Evolutionary conservation across 1,140 invertebrate species (phyloP).

Genomic region (Drosophila kikkawai): DNA sequence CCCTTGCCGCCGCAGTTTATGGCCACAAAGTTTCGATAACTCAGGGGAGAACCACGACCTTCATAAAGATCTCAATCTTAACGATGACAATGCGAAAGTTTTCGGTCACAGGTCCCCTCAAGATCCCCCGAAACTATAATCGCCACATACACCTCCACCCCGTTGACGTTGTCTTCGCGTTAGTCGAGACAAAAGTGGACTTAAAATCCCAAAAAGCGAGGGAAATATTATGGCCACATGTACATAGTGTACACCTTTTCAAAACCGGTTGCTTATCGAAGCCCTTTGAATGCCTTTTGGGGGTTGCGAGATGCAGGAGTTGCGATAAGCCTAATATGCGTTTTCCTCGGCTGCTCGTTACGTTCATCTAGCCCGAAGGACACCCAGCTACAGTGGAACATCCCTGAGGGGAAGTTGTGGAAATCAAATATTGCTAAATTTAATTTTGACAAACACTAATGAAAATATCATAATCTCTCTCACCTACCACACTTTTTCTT

Average conservation of each 20-base stretch:
- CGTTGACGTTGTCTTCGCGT: slow-evolving; percentile 66
- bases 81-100: slow-evolving; percentile 82
- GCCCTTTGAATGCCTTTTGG: slow-evolving; percentile 62
- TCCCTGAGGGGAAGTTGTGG: neutral
- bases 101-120: slow-evolving; percentile 40
- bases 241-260: slow-evolving; percentile 24
- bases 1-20: slow-evolving; percentile 61
- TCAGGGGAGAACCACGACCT: slow-evolving; percentile 56
- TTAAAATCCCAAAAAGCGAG: slow-evolving; percentile 67
- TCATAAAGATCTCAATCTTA: slow-evolving; percentile 83
- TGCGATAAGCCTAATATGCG: slow-evolving; percentile 75
- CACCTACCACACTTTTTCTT: neutral
- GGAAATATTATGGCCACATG: slow-evolving; percentile 22
- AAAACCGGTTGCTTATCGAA: slow-evolving; percentile 71
- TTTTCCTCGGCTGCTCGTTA: slow-evolving; percentile 79
- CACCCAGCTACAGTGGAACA: slow-evolving; percentile 20
- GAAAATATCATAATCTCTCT: neutral
- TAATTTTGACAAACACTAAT: neutral
- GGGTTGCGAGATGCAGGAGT: slow-evolving; percentile 70
- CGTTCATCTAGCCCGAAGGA: slow-evolving; percentile 23
- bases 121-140: slow-evolving; percentile 40
- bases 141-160: neutral
- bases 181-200: slow-evolving; percentile 61
- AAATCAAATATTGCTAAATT: neutral
- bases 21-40: slow-evolving; percentile 58